phyloP scores from a whole-genome alignment of 1,140 invertebrate species.

The Rhyzopertha dominica region DNA sequence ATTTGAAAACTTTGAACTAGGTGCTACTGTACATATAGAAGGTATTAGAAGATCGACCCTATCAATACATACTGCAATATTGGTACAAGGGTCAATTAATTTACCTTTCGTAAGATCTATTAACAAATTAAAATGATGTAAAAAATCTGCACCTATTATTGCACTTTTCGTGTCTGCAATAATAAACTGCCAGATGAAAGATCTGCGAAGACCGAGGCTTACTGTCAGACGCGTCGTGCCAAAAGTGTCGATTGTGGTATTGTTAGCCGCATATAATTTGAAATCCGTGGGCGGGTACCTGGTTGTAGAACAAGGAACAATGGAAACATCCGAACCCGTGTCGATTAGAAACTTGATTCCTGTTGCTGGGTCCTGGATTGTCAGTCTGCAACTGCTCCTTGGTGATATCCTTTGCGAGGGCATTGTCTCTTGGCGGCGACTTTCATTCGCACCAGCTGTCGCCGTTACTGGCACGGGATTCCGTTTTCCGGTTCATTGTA shows the following conservation, averaged over 20 bases:
- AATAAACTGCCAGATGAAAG: constrained; percentile 16
- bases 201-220: background rate
- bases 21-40: background rate
- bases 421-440: background rate
- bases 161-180: constrained; percentile 15
- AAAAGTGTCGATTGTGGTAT: background rate
- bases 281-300: too few relatives aligned
- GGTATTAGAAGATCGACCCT: background rate
- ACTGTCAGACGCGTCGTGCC: background rate
- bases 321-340: constrained; percentile 8
- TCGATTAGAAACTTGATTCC: background rate
- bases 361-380: background rate
- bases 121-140: constrained; percentile 14
- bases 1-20: too few relatives aligned
- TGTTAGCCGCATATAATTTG: constrained; percentile 8
- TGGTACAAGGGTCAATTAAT: constrained; percentile 14
- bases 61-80: background rate
- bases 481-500: too few relatives aligned
- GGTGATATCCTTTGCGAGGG: background rate
- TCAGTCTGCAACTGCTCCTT: background rate
- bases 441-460: too few relatives aligned
- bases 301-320: constrained; percentile 30
- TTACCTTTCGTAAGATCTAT: constrained; percentile 15
- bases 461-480: too few relatives aligned
- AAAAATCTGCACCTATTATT: constrained; percentile 24